Base-by-base conservation (phyloP, 2,888 invertebrate genomes). In the Rhingia campestris region DNA sequence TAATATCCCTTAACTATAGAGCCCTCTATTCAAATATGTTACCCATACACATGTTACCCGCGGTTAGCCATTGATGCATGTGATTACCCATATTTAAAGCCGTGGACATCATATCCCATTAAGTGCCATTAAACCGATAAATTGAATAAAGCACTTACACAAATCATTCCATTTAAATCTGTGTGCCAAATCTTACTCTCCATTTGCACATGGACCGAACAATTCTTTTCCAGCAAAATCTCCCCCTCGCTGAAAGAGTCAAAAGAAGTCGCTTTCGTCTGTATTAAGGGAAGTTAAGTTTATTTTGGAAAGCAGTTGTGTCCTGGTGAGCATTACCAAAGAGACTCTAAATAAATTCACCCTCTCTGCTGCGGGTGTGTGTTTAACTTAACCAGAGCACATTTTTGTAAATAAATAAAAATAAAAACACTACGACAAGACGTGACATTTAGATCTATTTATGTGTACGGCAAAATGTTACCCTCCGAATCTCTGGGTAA, bases 91-190 rank as follows among this genome's bases (percentile, higher is more conserved):
- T 47, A 61, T 67, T 63, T 47, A 35, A 37, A 67, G 47, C 32
- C 14, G 22, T 22, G 12, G 35, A 43, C 61, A 82, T 73, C 61
- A 69, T 69, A 63, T 77, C 56, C 67, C 61, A 54, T 82, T 82
- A 77, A 77, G 63, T 77, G 56, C 49, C 54, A 77, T 82, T 73
- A 49, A 61, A 79, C 67, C 79, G 63, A 79, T 69, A 73, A 79
- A 82, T 82, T 73, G 73, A 82, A 82, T 79, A 79, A 79, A 82
- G 82, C 63, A 82, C 82, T 79, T 79, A 82, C 67, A 73, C 67
- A 82, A 82, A 73, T 72, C 77, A 82, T 77, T 77, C 67, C 35
- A 61, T 61, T 69, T 79, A 79, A 82, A 82, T 82, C 77, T 79
- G 73, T 79, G 73, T 63, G 69, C 82, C 53, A 69, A 79, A 79